phyloP scores from a whole-genome alignment of 2,113 vertebrate species.

The Trichomycterus rosablanca region DNA sequence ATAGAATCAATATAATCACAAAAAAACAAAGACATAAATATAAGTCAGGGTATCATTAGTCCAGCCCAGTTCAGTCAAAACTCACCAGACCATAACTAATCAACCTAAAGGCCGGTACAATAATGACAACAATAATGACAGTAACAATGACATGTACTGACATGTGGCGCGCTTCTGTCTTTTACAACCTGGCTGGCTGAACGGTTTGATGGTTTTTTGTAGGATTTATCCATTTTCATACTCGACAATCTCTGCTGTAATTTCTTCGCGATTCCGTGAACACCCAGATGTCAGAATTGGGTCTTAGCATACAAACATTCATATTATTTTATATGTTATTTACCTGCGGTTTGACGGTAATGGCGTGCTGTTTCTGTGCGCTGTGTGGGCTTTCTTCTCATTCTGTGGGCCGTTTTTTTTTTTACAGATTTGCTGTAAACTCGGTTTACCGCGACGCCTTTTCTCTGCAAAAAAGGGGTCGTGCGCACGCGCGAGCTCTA shows the following conservation, averaged over 20 bases:
- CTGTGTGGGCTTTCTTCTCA: too few relatives aligned
- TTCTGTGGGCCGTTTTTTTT: neutral
- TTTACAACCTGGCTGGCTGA: too few relatives aligned
- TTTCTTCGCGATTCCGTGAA: too few relatives aligned
- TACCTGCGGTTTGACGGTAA: neutral
- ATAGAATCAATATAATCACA: neutral
- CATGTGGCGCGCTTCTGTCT: neutral
- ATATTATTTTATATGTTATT: neutral
- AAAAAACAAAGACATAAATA: neutral
- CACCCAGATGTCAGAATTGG: too few relatives aligned
- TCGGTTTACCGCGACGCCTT: neutral
- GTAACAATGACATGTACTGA: too few relatives aligned
- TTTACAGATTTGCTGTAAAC: neutral
- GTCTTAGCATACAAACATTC: too few relatives aligned
- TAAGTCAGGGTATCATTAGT: too few relatives aligned
- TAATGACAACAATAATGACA: neutral
- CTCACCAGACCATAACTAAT: neutral
- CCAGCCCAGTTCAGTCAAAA: too few relatives aligned
- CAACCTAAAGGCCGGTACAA: neutral
- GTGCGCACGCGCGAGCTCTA: constrained; percentile 5
- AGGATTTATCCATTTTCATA: too few relatives aligned
- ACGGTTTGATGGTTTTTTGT: too few relatives aligned
- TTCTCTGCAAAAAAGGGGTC: neutral
- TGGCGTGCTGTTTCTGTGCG: neutral
- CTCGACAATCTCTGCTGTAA: too few relatives aligned